phyloP scores from a whole-genome alignment of 2,888 invertebrate genomes.

The Adelphocoris suturalis region DNA sequence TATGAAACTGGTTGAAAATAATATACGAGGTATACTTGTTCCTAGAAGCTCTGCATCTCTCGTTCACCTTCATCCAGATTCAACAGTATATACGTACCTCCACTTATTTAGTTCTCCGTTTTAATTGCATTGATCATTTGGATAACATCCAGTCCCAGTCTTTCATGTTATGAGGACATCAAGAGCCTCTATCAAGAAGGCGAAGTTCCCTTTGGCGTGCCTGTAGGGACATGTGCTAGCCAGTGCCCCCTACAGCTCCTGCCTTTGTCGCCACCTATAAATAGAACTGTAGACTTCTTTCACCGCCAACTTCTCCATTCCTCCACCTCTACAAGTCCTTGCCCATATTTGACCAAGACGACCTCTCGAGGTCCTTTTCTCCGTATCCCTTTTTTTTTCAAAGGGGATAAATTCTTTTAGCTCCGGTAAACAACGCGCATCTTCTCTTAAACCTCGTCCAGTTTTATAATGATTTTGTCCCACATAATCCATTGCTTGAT shows the following conservation, averaged over 20 bases:
- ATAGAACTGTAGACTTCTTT: not conserved
- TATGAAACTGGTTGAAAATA: no score
- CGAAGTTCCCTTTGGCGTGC: not conserved
- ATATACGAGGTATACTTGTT: no score
- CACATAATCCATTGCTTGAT: not conserved
- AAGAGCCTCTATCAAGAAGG: not conserved
- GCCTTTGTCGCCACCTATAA: conserved; percentile 27
- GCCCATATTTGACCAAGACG: conserved; percentile 7
- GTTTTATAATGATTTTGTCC: not conserved
- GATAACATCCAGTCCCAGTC: no score
- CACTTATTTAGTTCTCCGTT: no score
- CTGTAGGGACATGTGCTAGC: conserved; percentile 12
- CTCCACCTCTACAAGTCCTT: conserved; percentile 23
- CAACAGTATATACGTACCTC: no score
- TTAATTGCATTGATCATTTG: no score
- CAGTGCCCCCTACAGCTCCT: conserved; percentile 12
- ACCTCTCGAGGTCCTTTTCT: conserved; percentile 8
- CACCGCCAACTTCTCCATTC: not conserved
- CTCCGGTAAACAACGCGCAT: not conserved
- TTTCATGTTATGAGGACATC: not conserved
- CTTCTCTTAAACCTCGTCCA: not conserved
- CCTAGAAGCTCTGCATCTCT: no score
- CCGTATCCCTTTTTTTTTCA: not conserved
- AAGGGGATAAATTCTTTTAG: not conserved
- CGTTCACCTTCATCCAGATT: no score